Percentiles rank a stretch among this genome's conserved stretches.
Conservation (phyloP, 2,113 vertebrate genomes). For the Ptyas mucosa region DNA sequence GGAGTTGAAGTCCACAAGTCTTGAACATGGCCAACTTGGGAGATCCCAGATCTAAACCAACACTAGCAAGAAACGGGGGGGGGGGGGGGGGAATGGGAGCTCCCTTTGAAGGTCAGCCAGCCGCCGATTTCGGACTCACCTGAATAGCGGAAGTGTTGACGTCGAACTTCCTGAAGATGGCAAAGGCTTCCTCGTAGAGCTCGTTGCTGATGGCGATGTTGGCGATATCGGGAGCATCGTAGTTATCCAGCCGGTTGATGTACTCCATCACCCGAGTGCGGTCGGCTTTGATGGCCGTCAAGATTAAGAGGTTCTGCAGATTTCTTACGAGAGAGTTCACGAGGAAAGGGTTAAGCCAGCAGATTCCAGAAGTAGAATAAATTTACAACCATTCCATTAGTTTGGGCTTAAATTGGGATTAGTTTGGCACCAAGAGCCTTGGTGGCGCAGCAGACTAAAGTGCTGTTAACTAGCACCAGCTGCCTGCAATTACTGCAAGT, state of each 20-base stretch:
- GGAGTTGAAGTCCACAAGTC: background rate
- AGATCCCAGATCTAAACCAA: background rate
- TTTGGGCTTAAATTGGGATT: no score
- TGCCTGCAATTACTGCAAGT: no score
- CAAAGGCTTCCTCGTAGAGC: constrained; percentile 89
- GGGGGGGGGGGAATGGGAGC: background rate
- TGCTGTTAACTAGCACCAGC: no score
- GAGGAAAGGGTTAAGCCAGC: background rate
- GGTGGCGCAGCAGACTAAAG: no score
- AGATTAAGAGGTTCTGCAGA: constrained; percentile 89
- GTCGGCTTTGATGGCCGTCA: constrained; percentile 91
- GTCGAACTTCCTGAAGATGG: constrained; percentile 92
- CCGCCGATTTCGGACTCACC: constrained; percentile 59
- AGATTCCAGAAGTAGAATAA: background rate
- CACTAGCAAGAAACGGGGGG: background rate
- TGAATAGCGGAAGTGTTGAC: constrained; percentile 88
- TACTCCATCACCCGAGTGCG: constrained; percentile 91
- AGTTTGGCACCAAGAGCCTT: no score
- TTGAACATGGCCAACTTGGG: background rate
- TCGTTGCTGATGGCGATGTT: constrained; percentile 88
- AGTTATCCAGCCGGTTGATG: constrained; percentile 87
- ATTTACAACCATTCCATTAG: background rate
- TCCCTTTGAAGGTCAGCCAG: background rate
- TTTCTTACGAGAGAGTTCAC: constrained; percentile 72
- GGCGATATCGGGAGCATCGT: constrained; percentile 88